Conservation (phyloP, 2,113 vertebrate genomes). For the Cephalophus harveyi region DNA sequence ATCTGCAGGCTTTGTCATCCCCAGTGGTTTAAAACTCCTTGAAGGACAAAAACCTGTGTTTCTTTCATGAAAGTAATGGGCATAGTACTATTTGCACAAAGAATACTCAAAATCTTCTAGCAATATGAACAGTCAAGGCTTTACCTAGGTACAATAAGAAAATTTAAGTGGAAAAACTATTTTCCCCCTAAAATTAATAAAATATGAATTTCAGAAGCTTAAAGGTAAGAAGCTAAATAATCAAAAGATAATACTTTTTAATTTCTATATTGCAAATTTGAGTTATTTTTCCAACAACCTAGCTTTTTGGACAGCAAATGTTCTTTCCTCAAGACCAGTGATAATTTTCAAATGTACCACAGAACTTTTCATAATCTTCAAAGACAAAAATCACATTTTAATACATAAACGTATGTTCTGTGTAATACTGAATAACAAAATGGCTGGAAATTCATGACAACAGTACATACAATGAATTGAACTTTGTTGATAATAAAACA, state of each 20-base stretch:
- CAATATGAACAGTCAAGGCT: background rate
- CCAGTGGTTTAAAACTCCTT: background rate
- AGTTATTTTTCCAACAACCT: background rate
- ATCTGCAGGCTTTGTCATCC: background rate
- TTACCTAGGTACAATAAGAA: background rate
- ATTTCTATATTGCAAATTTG: slow-evolving; percentile 24
- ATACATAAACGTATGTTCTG: background rate
- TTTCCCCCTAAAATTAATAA: background rate
- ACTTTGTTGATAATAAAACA: slow-evolving; percentile 32
- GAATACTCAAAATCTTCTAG: background rate
- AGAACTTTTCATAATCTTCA: slow-evolving; percentile 15
- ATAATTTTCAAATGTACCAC: slow-evolving; percentile 23
- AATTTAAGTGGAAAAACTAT: background rate
- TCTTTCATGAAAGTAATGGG: background rate
- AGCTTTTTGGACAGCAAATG: background rate
- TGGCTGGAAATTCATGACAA: slow-evolving; percentile 13
- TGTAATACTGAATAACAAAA: slow-evolving; percentile 10
- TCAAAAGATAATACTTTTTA: background rate
- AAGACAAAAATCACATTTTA: slow-evolving; percentile 6
- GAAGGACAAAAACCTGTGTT: background rate
- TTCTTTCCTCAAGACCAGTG: background rate
- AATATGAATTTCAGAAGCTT: slow-evolving; percentile 28
- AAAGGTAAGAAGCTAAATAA: background rate
- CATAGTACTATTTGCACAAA: background rate
- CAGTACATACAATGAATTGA: background rate